A percentile compares a stretch with the other conserved stretches of the same genome.
Evolutionary conservation across 2,797 vertebrate genomes (phyloP).

Genomic region (Hippoglossus hippoglossus): DNA sequence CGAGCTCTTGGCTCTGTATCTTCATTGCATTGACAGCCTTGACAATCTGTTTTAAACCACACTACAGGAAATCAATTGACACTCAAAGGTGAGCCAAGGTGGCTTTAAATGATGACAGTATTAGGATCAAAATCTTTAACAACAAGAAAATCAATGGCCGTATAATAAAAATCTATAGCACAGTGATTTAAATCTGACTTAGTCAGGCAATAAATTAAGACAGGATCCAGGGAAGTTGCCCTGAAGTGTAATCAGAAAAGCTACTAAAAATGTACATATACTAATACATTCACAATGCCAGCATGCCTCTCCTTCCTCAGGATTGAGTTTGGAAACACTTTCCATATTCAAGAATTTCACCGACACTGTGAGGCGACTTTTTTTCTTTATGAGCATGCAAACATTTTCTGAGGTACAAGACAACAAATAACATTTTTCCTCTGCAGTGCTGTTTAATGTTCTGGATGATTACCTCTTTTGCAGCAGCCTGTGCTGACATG

Average conservation of each 20-base stretch:
- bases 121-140: slow-evolving; percentile 34
- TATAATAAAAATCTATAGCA: slow-evolving; percentile 25
- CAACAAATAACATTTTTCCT: slow-evolving; percentile 44
- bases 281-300: slow-evolving; percentile 41
- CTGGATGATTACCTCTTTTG: slow-evolving; percentile 60
- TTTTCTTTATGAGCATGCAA: slow-evolving; percentile 23
- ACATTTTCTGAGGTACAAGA: slow-evolving; percentile 46
- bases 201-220: slow-evolving; percentile 28
- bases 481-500: slow-evolving; percentile 51
- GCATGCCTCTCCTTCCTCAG: slow-evolving; percentile 15
- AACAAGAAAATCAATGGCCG: slow-evolving; percentile 36
- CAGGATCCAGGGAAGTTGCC: slow-evolving; percentile 15
- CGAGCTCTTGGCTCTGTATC: background rate
- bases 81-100: slow-evolving; percentile 28
- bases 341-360: slow-evolving; percentile 34
- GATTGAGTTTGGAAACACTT: slow-evolving; percentile 19
- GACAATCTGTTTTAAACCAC: slow-evolving; percentile 28
- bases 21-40: slow-evolving; percentile 14
- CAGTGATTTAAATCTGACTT: slow-evolving; percentile 41
- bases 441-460: slow-evolving; percentile 63
- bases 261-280: slow-evolving; percentile 5
- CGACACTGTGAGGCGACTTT: slow-evolving; percentile 27
- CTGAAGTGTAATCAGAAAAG: slow-evolving; percentile 9
- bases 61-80: slow-evolving; percentile 19
- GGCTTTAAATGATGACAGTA: slow-evolving; percentile 32